Percentiles rank a stretch among this genome's conserved stretches.
phyloP scores from a whole-genome alignment of 2,797 vertebrate genomes.

The Betta splendens region DNA sequence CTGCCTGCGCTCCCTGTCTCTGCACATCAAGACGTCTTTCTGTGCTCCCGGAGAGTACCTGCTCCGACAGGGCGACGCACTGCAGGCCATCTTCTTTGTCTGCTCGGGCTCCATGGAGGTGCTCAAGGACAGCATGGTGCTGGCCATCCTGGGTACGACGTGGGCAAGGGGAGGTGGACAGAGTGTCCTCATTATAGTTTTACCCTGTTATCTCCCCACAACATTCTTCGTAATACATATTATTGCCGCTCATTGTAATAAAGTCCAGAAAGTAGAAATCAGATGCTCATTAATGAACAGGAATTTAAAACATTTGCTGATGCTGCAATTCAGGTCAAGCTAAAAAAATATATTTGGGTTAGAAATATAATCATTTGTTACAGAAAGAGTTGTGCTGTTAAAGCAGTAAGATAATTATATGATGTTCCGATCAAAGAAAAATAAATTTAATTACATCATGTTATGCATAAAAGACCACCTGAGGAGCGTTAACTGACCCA shows the following conservation, averaged over 20 bases:
- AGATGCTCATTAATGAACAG: conserved; percentile 25
- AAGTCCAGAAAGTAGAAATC: conserved; percentile 30
- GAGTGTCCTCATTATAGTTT: conserved; percentile 27
- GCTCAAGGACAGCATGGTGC: conserved; percentile 93
- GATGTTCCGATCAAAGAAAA: conserved; percentile 7
- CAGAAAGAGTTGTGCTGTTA: not conserved
- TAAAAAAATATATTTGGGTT: conserved; percentile 12
- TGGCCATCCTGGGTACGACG: conserved; percentile 93
- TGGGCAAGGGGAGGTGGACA: not conserved
- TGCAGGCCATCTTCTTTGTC: conserved; percentile 97
- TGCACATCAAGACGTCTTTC: conserved; percentile 99
- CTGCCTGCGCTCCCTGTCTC: conserved; percentile 95
- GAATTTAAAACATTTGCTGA: conserved; percentile 17
- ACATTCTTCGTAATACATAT: conserved; percentile 36
- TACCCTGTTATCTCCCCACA: conserved; percentile 23
- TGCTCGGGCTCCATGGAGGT: conserved; percentile 99
- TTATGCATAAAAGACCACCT: not conserved
- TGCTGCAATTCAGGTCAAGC: conserved; percentile 30
- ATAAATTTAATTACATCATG: not conserved
- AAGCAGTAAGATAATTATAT: conserved; percentile 2
- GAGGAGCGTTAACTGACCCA: not conserved
- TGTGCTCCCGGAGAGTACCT: conserved; percentile 97
- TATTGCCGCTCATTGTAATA: conserved; percentile 32
- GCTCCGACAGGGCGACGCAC: conserved; percentile 93
- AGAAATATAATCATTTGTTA: conserved; percentile 9